These are phyloP conservation scores for Apogon hyalosoma DNA, from an alignment of 2,797 vertebrate species.

Conservation along the genomic window DNA sequence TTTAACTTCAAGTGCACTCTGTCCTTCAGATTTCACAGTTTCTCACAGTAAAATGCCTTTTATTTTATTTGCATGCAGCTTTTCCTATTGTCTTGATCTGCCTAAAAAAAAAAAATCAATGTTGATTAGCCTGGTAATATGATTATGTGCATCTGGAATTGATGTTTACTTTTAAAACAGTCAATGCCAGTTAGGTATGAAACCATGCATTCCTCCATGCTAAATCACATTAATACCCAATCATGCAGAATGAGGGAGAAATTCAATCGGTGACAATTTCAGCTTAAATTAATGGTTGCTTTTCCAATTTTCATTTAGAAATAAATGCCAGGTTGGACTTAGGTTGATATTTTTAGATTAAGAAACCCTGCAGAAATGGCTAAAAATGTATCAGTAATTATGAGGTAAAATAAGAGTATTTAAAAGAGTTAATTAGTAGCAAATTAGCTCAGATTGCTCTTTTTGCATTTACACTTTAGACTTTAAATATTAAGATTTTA, in stretches of 20 bases:
- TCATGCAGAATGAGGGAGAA: constrained; percentile 70
- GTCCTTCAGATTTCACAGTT: constrained; percentile 45
- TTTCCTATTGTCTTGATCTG: constrained; percentile 61
- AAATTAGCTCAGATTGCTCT: neutral
- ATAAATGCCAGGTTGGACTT: constrained; percentile 6
- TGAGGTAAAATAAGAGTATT: neutral
- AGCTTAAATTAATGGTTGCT: constrained; percentile 38
- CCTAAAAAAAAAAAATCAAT: constrained; percentile 71
- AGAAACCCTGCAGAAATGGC: neutral
- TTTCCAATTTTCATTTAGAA: constrained; percentile 47
- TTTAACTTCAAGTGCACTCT: constrained; percentile 39
- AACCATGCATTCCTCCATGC: constrained; percentile 77
- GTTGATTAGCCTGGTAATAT: constrained; percentile 80
- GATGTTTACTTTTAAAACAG: constrained; percentile 80
- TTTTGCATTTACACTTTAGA: neutral
- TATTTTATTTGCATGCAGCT: constrained; percentile 66
- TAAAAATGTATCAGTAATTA: neutral
- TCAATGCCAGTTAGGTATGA: constrained; percentile 81
- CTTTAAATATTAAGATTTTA: neutral
- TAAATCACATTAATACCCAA: constrained; percentile 82
- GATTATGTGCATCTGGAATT: constrained; percentile 82
- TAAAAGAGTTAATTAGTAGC: neutral
- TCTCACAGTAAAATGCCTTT: constrained; percentile 54
- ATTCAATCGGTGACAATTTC: constrained; percentile 67
- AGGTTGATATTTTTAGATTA: constrained; percentile 6